Conservation (phyloP, 2,113 vertebrate species). For the Cinclus mexicanus region DNA sequence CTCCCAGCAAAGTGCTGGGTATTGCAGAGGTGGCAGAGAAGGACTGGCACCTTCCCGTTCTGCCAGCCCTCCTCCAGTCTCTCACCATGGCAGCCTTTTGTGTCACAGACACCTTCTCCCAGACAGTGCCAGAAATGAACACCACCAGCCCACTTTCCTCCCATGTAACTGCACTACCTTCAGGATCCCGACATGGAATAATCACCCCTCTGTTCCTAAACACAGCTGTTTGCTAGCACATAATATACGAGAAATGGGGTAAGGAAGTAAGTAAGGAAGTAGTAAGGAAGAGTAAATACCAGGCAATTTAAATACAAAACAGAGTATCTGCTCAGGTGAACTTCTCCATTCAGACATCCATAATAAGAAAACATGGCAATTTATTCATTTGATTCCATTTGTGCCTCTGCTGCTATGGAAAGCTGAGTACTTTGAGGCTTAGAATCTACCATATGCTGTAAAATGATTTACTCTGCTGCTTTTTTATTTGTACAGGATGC, state of each 20-base stretch:
- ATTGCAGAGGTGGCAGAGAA: background rate
- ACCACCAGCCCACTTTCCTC: background rate
- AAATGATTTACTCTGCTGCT: conserved; percentile 57
- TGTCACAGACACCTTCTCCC: background rate
- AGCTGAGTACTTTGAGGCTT: conserved; percentile 31
- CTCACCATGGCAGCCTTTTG: background rate
- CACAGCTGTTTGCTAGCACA: background rate
- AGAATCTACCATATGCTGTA: conserved; percentile 29
- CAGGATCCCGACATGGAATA: background rate
- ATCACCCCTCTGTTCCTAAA: conserved; percentile 6
- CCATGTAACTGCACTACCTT: background rate
- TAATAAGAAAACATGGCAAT: conserved; percentile 55
- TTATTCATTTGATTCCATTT: conserved; percentile 50
- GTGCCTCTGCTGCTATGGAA: conserved; percentile 35
- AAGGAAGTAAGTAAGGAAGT: conserved; percentile 8
- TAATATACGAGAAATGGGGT: background rate
- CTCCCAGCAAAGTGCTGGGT: background rate
- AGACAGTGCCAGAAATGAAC: background rate
- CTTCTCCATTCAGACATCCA: conserved; percentile 6
- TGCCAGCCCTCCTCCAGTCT: background rate
- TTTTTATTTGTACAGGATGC: conserved; percentile 58
- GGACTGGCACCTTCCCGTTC: background rate
- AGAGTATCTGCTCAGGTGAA: conserved; percentile 26
- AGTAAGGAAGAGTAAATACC: conserved; percentile 15
- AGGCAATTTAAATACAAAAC: conserved; percentile 32